Evolutionary conservation across 2,888 invertebrate species (phyloP).

Genomic region (Agrilus biguttatus): DNA sequence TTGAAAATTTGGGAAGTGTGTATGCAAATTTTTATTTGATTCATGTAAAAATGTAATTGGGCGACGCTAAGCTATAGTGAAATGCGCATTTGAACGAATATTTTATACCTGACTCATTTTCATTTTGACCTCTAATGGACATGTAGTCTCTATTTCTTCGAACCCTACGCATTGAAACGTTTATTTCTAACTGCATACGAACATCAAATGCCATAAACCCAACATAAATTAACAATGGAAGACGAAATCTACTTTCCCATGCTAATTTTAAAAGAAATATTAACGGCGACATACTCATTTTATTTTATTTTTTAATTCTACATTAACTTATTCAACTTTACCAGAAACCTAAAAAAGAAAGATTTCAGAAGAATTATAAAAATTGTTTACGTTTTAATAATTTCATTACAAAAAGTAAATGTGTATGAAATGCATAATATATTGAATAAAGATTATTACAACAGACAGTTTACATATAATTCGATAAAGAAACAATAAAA

Average conservation of each 20-base stretch:
- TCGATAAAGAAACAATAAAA: background rate
- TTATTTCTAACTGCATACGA: constrained; percentile 52
- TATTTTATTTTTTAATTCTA: background rate
- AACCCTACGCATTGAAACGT: constrained; percentile 35
- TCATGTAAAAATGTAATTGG: background rate
- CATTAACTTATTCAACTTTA: background rate
- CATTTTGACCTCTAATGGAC: background rate
- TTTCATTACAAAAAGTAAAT: no score
- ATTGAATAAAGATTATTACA: background rate
- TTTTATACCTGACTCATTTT: background rate
- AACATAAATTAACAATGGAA: constrained; percentile 51
- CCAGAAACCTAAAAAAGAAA: no score
- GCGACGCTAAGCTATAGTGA: background rate
- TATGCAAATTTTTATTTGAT: no score
- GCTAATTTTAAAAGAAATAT: constrained; percentile 56
- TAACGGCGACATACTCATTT: constrained; percentile 23
- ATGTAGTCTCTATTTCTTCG: constrained; percentile 11
- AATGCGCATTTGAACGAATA: background rate
- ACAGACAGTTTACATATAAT: background rate
- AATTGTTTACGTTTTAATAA: no score
- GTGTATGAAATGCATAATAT: no score
- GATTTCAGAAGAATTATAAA: no score
- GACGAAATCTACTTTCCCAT: constrained; percentile 51
- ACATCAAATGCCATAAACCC: constrained; percentile 53
- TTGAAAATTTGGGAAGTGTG: no score